These are phyloP conservation scores for Syngnathus rostellatus DNA, from an alignment of 2,797 vertebrate species.

Conservation along the genomic window DNA sequence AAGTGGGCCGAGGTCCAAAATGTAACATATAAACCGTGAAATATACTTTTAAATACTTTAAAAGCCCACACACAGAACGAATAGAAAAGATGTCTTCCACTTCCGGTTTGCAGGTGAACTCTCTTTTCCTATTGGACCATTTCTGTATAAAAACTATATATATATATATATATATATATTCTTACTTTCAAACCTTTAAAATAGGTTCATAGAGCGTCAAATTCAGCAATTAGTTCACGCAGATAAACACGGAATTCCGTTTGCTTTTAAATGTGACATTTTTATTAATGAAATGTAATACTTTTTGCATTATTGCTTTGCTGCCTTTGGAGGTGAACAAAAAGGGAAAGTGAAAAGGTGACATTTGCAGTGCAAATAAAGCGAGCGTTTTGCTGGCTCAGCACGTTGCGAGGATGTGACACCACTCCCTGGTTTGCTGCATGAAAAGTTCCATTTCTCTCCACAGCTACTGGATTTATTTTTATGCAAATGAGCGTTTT, in stretches of 20 bases:
- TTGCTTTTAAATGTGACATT: not conserved
- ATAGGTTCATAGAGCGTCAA: not conserved
- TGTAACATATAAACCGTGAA: too few relatives aligned
- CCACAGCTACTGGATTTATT: not conserved
- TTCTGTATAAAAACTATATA: too few relatives aligned
- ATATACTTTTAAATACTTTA: too few relatives aligned
- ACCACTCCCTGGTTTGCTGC: conserved; percentile 58
- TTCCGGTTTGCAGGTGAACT: too few relatives aligned
- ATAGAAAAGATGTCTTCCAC: too few relatives aligned
- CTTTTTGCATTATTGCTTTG: not conserved
- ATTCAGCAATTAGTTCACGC: not conserved
- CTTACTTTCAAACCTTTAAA: not conserved
- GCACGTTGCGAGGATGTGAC: conserved; percentile 19
- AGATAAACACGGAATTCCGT: not conserved
- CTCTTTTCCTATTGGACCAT: too few relatives aligned
- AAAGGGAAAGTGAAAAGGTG: conserved; percentile 37
- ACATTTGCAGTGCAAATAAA: conserved; percentile 50
- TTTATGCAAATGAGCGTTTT: not conserved
- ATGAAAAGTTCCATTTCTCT: conserved; percentile 62
- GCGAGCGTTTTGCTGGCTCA: conserved; percentile 30
- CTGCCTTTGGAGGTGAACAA: not conserved
- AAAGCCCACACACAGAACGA: too few relatives aligned
- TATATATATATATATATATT: too few relatives aligned
- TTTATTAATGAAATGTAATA: not conserved
- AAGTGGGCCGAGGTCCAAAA: too few relatives aligned